Evolutionary conservation across 2,888 invertebrate genomes (phyloP), one percentile per base, ranked within the genome.

Genomic region (Scelioninae gen. 2): DNA sequence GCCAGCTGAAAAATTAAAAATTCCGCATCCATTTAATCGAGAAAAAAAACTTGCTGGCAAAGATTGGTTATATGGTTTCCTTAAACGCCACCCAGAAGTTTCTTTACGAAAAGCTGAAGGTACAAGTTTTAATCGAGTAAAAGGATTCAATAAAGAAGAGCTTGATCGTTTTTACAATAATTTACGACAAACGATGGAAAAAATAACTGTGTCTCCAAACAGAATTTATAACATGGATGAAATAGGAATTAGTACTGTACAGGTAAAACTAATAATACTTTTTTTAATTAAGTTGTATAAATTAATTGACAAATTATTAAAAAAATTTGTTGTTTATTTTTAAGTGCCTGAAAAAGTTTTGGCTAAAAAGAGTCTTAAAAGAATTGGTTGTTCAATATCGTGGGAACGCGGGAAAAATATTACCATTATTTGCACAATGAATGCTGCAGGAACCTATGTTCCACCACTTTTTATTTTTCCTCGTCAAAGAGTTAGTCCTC

Each of bases 401-500:
- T 64, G 52, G 55, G 64, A 64, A 37, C 22, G 46, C 10, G 64
- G 55, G 2, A 64, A 50, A 52, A 83, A 82, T 79, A 86, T 19
- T 1, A 87, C 87, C 1, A 64, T 86, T 7, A 31, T 86, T 68
- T 87, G 84, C 80, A 80, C 84, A 18, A 83, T 87, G 81, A 87
- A 80, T 78, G 81, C 83, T 76, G 79, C 83, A 61, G 83, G 87
- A 13, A 61, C 71, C 18, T 87, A 76, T 73, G 78, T 87, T 16
- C 86, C 87, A 9, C 87, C 86, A 1, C 84, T 87, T 84, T 87
- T 87, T 78, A 87, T 87, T 60, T 87, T 83, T 69, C 85, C 86
- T 2, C 58, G 86, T 22, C 83, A 86, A 73, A 82, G 84, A 60
- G 77, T 85, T 82, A 83, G 80, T 58, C 81, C 83, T n/a, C 52